These are phyloP conservation scores for Apogon talboti DNA, from an alignment of 2,797 vertebrate species.

Conservation along the genomic window DNA sequence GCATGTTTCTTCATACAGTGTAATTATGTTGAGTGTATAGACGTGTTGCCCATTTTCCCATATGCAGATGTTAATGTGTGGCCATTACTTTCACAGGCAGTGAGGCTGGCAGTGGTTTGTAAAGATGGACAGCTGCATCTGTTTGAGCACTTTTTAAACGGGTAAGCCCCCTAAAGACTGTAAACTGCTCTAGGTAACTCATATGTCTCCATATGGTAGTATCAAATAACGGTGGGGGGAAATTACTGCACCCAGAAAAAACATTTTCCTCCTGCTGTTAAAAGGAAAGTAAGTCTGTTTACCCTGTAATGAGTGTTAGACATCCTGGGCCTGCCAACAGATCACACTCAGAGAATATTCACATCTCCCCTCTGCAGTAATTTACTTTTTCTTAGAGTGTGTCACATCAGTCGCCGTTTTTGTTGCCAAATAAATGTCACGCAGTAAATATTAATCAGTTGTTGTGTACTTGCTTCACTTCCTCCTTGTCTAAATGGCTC, in stretches of 20 bases:
- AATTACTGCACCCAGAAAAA: not conserved
- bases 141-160: slow-evolving; percentile 98
- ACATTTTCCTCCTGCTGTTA: not conserved
- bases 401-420: not conserved
- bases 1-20: not conserved
- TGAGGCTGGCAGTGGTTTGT: slow-evolving; percentile 95
- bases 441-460: not conserved
- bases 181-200: not conserved
- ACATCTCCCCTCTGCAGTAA: not conserved
- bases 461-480: not conserved
- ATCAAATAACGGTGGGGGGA: not conserved
- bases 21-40: not conserved
- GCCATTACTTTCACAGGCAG: slow-evolving; percentile 82
- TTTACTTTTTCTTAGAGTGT: not conserved
- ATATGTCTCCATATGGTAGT: not conserved
- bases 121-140: slow-evolving; percentile 95
- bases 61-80: slow-evolving; percentile 4
- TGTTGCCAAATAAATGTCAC: not conserved
- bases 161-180: slow-evolving; percentile 85
- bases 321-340: not conserved
- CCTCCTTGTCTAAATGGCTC: not conserved
- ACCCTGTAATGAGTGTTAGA: not conserved
- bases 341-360: not conserved
- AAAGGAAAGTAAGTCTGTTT: not conserved
- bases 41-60: not conserved